Percentiles rank a stretch among this genome's conserved stretches.
These are phyloP conservation scores for Dipodomys ordii DNA, from an alignment of 2,113 vertebrate genomes.

Conservation along the genomic window DNA sequence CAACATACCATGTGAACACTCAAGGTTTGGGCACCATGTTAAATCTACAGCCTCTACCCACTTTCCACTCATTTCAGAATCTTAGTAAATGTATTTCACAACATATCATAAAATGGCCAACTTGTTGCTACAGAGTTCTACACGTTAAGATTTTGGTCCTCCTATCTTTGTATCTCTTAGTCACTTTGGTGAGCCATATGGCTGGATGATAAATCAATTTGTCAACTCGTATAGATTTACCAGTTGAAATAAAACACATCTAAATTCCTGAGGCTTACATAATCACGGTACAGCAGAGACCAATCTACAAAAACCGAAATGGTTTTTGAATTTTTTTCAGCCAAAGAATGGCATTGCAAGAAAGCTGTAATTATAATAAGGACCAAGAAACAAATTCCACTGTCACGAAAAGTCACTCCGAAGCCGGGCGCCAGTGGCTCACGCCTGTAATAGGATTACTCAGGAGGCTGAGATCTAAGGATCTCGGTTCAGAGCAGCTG, in stretches of 20 bases:
- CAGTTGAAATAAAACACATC: slow-evolving; percentile 49
- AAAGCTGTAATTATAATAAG: slow-evolving; percentile 13
- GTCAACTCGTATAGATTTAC: slow-evolving; percentile 24
- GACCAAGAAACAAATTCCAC: slow-evolving; percentile 1
- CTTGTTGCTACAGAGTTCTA: slow-evolving; percentile 54
- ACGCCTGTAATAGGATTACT: no score
- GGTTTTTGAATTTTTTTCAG: slow-evolving; percentile 38
- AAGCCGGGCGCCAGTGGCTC: no score
- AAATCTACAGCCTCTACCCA: background rate
- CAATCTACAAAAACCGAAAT: background rate
- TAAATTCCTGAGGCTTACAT: slow-evolving; percentile 31
- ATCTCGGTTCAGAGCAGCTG: no score
- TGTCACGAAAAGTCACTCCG: background rate
- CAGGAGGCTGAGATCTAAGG: no score
- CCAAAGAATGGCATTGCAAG: slow-evolving; percentile 16
- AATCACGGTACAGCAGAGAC: background rate
- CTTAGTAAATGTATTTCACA: background rate
- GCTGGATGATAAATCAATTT: slow-evolving; percentile 59
- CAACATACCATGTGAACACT: background rate
- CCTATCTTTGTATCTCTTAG: slow-evolving; percentile 66
- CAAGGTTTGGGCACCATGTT: background rate
- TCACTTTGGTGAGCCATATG: slow-evolving; percentile 58
- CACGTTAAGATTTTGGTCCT: slow-evolving; percentile 24
- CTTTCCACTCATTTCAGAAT: background rate
- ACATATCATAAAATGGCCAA: slow-evolving; percentile 31